Conservation (phyloP, 2,113 vertebrate species). For the Neofelis nebulosa region DNA sequence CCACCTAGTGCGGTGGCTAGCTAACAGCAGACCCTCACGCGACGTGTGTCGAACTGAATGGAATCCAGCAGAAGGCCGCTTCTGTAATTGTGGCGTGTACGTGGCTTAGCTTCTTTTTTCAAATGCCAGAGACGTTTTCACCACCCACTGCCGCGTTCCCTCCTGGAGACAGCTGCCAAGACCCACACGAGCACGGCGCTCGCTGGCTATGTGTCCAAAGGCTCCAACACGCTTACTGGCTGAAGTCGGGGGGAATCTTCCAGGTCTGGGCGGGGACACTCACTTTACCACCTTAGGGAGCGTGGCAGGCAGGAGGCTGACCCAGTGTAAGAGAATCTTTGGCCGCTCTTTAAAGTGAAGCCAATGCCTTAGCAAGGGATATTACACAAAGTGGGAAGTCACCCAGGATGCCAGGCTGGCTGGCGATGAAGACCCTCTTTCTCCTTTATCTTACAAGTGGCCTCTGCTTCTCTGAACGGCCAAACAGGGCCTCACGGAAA, state of each 20-base stretch:
- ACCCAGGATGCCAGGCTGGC: neutral
- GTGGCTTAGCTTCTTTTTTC: slow-evolving; percentile 21
- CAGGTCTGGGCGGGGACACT: neutral
- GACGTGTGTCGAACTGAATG: neutral
- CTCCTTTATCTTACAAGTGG: slow-evolving; percentile 28
- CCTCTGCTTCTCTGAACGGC: slow-evolving; percentile 1
- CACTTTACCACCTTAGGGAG: neutral
- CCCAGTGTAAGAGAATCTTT: slow-evolving; percentile 11
- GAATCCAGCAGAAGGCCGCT: slow-evolving; percentile 15
- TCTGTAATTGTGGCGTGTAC: slow-evolving; percentile 32
- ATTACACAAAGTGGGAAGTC: neutral
- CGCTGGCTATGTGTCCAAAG: neutral
- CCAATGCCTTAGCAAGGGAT: slow-evolving; percentile 44
- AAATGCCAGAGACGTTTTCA: slow-evolving; percentile 10
- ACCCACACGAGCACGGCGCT: neutral
- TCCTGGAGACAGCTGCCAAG: neutral
- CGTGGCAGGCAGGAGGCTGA: neutral
- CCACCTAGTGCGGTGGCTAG: neutral
- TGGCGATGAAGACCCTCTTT: neutral
- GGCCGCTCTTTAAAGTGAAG: slow-evolving; percentile 25
- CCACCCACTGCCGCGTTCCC: neutral
- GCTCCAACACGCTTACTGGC: neutral
- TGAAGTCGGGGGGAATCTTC: neutral
- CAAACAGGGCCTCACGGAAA: neutral
- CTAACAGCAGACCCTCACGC: neutral